A percentile compares a stretch with the other conserved stretches of the same genome.
These are phyloP conservation scores for Agapostemon virescens DNA, from an alignment of 2,888 invertebrate genomes.

Conservation along the genomic window DNA sequence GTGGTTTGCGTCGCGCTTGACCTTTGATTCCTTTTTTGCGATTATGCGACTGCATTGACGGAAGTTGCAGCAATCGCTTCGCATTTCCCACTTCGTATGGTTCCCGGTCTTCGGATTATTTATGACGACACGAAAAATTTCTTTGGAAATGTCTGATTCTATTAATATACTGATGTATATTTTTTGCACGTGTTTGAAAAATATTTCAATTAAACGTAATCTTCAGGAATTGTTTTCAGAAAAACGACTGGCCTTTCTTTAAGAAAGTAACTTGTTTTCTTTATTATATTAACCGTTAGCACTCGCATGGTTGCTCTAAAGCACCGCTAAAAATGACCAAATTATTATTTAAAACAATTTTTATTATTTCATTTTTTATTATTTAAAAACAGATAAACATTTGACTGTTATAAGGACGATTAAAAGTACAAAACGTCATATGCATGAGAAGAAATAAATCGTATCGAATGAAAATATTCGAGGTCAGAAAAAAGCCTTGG, in stretches of 20 bases:
- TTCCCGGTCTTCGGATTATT: not conserved
- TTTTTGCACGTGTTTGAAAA: not conserved
- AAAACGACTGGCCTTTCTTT: not conserved
- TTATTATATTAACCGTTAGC: no score
- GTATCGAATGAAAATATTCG: no score
- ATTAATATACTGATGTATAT: not conserved
- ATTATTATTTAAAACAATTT: no score
- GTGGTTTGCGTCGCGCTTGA: constrained; percentile 32
- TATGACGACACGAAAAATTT: not conserved
- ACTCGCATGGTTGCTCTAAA: no score
- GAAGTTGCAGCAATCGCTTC: constrained; percentile 38
- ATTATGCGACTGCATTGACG: constrained; percentile 31
- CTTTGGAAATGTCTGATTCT: not conserved
- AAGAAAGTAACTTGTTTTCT: not conserved
- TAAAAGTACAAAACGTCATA: no score
- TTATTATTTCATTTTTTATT: no score
- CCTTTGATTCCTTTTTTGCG: constrained; percentile 46
- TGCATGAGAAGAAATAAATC: no score
- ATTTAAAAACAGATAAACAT: no score
- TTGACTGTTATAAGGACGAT: no score
- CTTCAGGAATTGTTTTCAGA: not conserved
- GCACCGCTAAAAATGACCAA: no score
- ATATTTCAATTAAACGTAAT: not conserved
- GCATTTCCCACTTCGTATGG: constrained; percentile 39
- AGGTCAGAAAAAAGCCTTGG: no score